Evolutionary conservation across 2,888 invertebrate genomes (phyloP), one percentile per base, ranked within the genome.

Genomic region (Acanthosepion esculentum): DNA sequence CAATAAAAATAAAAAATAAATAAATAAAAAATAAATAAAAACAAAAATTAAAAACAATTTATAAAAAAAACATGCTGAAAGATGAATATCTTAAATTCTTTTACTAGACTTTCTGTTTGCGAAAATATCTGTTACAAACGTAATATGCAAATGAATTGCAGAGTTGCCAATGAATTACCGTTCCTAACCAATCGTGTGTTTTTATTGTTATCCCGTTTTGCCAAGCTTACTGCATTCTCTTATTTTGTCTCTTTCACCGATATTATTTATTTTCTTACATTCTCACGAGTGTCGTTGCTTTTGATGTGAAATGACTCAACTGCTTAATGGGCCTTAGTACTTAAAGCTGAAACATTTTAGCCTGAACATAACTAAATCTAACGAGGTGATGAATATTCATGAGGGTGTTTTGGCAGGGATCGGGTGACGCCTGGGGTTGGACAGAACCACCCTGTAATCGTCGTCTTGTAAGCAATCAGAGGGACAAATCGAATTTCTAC

Each of bases 361-460:
- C n/a, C n/a, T 2, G n/a, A 78, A n/a, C n/a, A 78, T 78, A 78
- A 78, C n/a, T 78, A 33, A 78, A 78, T 78, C 78, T 78, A 78
- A 78, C 78, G 78, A 78, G 78, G n/a, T 78, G n/a, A 78, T 78
- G 20, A 78, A 78, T 78, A 78, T 78, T 78, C 78, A 78, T 78
- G 78, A 78, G n/a, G 78, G 10, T 78, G 78, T n/a, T 78, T 78
- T n/a, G 78, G n/a, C n/a, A 78, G 1, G n/a, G 5, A 3, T 12
- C 5, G n/a, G 12, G n/a, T n/a, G 78, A 33, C 78, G 18, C 12
- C n/a, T 0, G 15, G 15, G n/a, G 18, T 15, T 15, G n/a, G 78
- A 12, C 18, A 1, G 15, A 78, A 29, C 12, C n/a, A n/a, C 29
- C n/a, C 29, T 33, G 15, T 78, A 33, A 78, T 8, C 18, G n/a